A percentile compares a stretch with the other conserved stretches of the same genome.
phyloP scores from a whole-genome alignment of 2,888 invertebrate species.

The Elmis aenea region DNA sequence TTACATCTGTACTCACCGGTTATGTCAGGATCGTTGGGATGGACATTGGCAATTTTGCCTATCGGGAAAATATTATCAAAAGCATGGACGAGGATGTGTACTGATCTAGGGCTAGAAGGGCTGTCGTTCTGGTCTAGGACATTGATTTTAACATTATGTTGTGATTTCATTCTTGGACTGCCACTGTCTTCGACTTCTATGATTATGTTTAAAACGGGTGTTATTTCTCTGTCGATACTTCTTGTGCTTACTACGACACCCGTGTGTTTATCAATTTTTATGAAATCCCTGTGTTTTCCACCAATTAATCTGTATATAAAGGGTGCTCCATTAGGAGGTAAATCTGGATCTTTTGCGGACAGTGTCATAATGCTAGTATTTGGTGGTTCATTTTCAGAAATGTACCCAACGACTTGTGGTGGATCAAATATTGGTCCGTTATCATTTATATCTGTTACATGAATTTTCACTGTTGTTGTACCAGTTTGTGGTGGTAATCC shows the following conservation, averaged over 20 bases:
- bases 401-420: slow-evolving; percentile 65
- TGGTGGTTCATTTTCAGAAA: slow-evolving; percentile 82
- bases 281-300: slow-evolving; percentile 70
- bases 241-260: slow-evolving; percentile 75
- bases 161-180: slow-evolving; percentile 74
- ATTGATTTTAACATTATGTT: slow-evolving; percentile 68
- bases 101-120: slow-evolving; percentile 78
- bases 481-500: slow-evolving; percentile 89
- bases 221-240: slow-evolving; percentile 77
- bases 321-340: slow-evolving; percentile 87
- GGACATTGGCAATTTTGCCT: slow-evolving; percentile 86
- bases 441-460: slow-evolving; percentile 84
- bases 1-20: slow-evolving; percentile 85
- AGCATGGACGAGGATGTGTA: slow-evolving; percentile 72
- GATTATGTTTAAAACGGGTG: slow-evolving; percentile 66
- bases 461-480: slow-evolving; percentile 77
- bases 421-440: slow-evolving; percentile 83
- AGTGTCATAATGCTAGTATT: slow-evolving; percentile 79
- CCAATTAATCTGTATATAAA: slow-evolving; percentile 77
- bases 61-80: slow-evolving; percentile 71
- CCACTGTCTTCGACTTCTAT: slow-evolving; percentile 89
- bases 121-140: slow-evolving; percentile 88
- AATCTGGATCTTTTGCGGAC: slow-evolving; percentile 83
- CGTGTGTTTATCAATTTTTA: slow-evolving; percentile 73
- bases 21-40: slow-evolving; percentile 88